Evolutionary conservation across 2,888 invertebrate species (phyloP).

Genomic region (Orgyia antiqua): DNA sequence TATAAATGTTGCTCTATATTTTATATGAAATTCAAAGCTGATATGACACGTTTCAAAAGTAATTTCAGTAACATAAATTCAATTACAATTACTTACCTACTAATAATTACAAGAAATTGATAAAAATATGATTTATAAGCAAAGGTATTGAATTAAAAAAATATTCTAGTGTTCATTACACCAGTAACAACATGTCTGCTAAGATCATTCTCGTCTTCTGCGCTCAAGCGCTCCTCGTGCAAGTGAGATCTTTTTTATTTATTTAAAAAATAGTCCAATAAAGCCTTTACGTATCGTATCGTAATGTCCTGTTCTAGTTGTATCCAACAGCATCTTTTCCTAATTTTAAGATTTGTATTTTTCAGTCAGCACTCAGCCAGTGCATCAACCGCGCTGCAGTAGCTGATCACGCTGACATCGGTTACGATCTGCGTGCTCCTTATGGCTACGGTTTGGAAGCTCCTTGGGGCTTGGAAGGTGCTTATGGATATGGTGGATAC

Average conservation of each 20-base stretch:
- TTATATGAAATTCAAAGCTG: no score
- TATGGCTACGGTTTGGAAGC: no score
- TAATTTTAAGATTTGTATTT: no score
- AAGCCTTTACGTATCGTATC: no score
- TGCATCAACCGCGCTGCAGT: conserved; percentile 3
- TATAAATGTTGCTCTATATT: no score
- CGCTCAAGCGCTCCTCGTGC: no score
- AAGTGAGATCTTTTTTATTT: no score
- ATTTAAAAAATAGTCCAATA: no score
- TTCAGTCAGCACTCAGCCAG: conserved; percentile 2
- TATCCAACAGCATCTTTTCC: no score
- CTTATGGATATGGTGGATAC: not conserved
- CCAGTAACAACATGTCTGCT: conserved; percentile 26
- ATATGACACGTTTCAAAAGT: no score
- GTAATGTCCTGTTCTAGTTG: no score
- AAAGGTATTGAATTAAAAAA: not conserved
- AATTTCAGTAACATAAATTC: no score
- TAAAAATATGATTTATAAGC: not conserved
- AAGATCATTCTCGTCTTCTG: conserved; percentile 18
- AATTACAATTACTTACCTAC: conserved; percentile 2
- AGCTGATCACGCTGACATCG: not conserved
- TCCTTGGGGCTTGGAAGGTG: not conserved
- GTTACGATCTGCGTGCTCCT: conserved; percentile 2
- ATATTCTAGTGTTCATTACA: not conserved
- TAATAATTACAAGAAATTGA: not conserved